Evolutionary conservation across 35 echinoderm and acorn worm species (phyloP).

Genomic region (Lytechinus pictus): DNA sequence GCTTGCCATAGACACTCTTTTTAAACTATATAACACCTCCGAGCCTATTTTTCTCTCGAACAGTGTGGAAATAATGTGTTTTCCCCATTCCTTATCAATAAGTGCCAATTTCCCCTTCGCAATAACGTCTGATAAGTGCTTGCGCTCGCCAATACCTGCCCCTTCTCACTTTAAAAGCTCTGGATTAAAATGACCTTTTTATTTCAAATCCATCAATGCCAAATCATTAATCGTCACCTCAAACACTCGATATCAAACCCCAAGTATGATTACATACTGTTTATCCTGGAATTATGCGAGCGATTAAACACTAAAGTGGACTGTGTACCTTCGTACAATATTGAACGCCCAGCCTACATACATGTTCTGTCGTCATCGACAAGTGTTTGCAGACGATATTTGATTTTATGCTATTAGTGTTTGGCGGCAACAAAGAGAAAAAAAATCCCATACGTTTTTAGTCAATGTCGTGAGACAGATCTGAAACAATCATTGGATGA

Average conservation of each 20-base stretch:
- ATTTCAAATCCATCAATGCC: too few species aligned
- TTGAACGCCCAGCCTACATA: not conserved
- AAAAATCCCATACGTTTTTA: not conserved
- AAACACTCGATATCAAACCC: not conserved
- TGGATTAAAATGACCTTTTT: too few species aligned
- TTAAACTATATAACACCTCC: too few species aligned
- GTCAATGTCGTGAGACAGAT: not conserved
- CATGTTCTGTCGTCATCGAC: not conserved
- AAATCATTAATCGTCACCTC: too few species aligned
- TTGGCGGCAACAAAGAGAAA: not conserved
- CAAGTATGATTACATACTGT: not conserved
- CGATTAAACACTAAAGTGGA: not conserved
- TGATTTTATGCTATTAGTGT: slow-evolving; percentile 6
- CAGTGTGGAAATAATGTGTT: too few species aligned
- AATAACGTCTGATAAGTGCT: too few species aligned
- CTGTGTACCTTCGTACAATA: not conserved
- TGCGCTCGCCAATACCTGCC: too few species aligned
- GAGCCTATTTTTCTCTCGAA: too few species aligned
- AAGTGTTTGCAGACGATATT: slow-evolving; percentile 12
- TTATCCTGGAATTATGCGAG: not conserved
- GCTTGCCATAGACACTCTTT: too few species aligned
- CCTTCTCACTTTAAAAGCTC: too few species aligned
- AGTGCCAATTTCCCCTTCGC: too few species aligned
- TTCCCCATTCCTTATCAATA: too few species aligned
- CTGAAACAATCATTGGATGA: not conserved